phyloP scores from a whole-genome alignment of 2,888 invertebrate genomes.

The Atherix ibis region DNA sequence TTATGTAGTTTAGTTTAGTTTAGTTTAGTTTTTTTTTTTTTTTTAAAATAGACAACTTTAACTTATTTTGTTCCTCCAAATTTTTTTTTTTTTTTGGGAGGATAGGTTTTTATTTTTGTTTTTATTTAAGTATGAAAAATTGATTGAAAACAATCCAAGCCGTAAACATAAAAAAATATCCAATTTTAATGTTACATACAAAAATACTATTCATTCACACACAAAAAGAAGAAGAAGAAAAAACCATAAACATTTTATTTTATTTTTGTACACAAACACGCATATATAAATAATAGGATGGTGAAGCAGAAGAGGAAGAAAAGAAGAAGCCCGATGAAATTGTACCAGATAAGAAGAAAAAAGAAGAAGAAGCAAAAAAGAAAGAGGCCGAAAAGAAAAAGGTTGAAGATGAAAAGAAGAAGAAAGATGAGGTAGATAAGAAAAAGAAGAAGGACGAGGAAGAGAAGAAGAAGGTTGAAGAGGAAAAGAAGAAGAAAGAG shows the following conservation, averaged over 20 bases:
- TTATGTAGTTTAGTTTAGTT: too few relatives aligned
- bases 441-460: conserved; percentile 14
- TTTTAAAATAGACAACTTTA: too few relatives aligned
- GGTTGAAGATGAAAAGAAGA: conserved; percentile 34
- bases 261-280: neutral
- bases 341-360: conserved; percentile 10
- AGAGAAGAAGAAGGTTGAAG: conserved; percentile 9
- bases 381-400: conserved; percentile 30
- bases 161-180: too few relatives aligned
- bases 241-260: neutral
- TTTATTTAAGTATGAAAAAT: too few relatives aligned
- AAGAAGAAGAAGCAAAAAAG: conserved; percentile 25
- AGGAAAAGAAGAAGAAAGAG: conserved; percentile 11
- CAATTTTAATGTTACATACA: too few relatives aligned
- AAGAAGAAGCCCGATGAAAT: too few relatives aligned
- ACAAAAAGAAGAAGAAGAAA: conserved; percentile 8
- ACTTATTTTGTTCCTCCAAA: too few relatives aligned
- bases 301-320: too few relatives aligned
- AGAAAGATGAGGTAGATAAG: conserved; percentile 17
- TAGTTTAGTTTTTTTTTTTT: too few relatives aligned
- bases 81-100: too few relatives aligned
- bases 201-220: neutral
- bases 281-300: neutral
- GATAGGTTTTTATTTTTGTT: too few relatives aligned
- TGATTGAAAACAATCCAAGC: too few relatives aligned